Base-by-base conservation (phyloP, 2,113 vertebrate genomes). In the Raja brachyura region DNA sequence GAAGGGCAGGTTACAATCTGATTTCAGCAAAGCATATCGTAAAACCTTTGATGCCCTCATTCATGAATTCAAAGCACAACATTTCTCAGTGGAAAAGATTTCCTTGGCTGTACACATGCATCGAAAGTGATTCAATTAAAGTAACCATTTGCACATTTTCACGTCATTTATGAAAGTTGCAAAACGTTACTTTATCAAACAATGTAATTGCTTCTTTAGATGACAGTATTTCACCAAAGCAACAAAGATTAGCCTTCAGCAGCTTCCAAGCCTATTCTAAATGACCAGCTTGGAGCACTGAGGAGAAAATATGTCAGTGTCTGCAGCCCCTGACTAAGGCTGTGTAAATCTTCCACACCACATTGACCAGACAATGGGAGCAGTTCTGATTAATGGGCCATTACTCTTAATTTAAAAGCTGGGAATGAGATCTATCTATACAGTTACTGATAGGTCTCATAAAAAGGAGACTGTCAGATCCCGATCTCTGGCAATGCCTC, bases 401-500 rank as follows among this genome's bases (percentile, higher is more conserved):
- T 92, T 92, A 92, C 68, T 92, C 90, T 92, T 92, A 70, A 92
- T 92, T 92, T 92, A 92, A 92, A 92, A 92, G 90, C 90, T 92
- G 90, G 33, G 90, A 74, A 92, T 92, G 90, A 73, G 68, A 92
- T 92, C 90, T 92, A 92, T 68, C 90, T 70, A 73, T 92, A 92
- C 66, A 88, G 83, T 88, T 88, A 88, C 83, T 88, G 83, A 88
- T 88, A 92, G 88, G 63, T 92, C 88, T 92, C 88, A 92, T 74
- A 92, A 73, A 92, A 92, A 92, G 66, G 33, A 20, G 66, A 92
- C 66, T 66, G 31, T 92, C 90, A 92, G 90, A 92, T 92, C 90
- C 90, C 68, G 33, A 92, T 54, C 90, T 73, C 66, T 92, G 90
- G 90, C 90, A 73, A 73, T 92, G 90, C 63, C 90, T 92, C 70